These are phyloP conservation scores for Molossus alvarezi DNA, from an alignment of 2,797 vertebrate species.

Conservation along the genomic window DNA sequence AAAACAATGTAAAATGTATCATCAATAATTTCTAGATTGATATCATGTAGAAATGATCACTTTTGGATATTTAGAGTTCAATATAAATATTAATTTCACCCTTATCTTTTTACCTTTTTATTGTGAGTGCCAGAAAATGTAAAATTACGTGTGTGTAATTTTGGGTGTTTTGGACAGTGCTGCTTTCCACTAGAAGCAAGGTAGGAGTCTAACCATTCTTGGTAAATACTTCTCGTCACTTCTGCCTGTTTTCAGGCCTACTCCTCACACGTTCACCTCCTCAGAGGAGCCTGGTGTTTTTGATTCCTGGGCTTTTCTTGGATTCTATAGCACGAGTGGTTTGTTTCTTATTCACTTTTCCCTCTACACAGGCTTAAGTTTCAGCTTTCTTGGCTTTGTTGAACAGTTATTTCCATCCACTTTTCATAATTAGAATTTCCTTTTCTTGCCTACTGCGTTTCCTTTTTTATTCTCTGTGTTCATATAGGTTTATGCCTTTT, in stretches of 20 bases:
- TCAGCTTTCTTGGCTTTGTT: slow-evolving; percentile 41
- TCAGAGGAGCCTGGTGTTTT: not conserved
- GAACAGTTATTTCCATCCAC: not conserved
- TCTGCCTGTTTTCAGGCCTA: not conserved
- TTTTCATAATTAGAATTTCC: slow-evolving; percentile 13
- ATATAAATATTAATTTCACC: not conserved
- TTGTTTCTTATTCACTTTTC: slow-evolving; percentile 15
- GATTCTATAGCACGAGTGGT: not conserved
- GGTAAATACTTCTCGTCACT: not conserved
- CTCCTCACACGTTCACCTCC: not conserved
- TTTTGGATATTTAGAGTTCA: not conserved
- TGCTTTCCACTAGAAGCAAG: not conserved
- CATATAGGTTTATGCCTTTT: slow-evolving; percentile 32
- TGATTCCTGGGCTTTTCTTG: slow-evolving; percentile 28
- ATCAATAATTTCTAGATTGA: not conserved
- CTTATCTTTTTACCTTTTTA: not conserved
- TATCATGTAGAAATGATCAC: not conserved
- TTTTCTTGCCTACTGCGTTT: slow-evolving; percentile 7
- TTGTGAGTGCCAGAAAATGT: not conserved
- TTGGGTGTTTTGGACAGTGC: not conserved
- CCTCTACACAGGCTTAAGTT: not conserved
- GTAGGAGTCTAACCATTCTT: not conserved
- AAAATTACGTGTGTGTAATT: not conserved
- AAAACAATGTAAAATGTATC: not conserved
- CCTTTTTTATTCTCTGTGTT: not conserved